Percentiles rank a stretch among this genome's conserved stretches.
These are phyloP conservation scores for Epirrita christyi DNA, from an alignment of 2,888 invertebrate species.

Conservation along the genomic window DNA sequence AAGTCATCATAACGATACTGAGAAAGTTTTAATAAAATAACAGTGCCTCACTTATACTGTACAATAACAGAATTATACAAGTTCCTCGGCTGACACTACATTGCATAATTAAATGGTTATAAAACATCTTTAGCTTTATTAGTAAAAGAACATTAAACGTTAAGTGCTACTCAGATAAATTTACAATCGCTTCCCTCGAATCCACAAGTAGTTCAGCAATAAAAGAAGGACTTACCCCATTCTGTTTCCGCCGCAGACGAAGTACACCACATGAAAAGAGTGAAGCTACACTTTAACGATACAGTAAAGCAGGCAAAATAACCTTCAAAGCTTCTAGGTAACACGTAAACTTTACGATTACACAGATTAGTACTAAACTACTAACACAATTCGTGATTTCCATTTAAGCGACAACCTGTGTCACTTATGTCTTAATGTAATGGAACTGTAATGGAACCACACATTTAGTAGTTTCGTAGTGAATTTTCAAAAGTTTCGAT, in stretches of 20 bases:
- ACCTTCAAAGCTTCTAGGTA: slow-evolving; percentile 66
- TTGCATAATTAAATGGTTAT: slow-evolving; percentile 44
- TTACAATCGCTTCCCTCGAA: slow-evolving; percentile 56
- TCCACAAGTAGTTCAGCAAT: slow-evolving; percentile 70
- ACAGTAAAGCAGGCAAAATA: slow-evolving; percentile 68
- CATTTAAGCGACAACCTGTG: slow-evolving; percentile 20
- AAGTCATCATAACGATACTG: too few relatives aligned
- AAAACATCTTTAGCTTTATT: slow-evolving; percentile 51
- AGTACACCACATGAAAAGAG: slow-evolving; percentile 79
- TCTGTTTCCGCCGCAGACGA: slow-evolving; percentile 70
- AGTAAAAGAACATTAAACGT: slow-evolving; percentile 49
- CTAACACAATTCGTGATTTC: slow-evolving; percentile 17
- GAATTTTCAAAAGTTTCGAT: too few relatives aligned
- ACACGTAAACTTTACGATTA: slow-evolving; percentile 53
- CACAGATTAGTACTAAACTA: slow-evolving; percentile 27
- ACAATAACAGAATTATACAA: slow-evolving; percentile 18
- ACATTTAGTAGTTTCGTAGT: too few relatives aligned
- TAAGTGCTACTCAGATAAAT: slow-evolving; percentile 51
- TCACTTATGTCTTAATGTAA: neutral
- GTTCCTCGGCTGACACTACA: slow-evolving; percentile 24
- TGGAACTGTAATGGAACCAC: too few relatives aligned
- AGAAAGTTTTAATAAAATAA: too few relatives aligned
- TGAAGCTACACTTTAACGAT: slow-evolving; percentile 76
- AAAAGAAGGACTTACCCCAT: slow-evolving; percentile 83
- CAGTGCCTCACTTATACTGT: too few relatives aligned